Percentiles rank a stretch among this genome's conserved stretches.
Evolutionary conservation across 2,888 invertebrate species (phyloP).

Genomic region (Rutpela maculata): DNA sequence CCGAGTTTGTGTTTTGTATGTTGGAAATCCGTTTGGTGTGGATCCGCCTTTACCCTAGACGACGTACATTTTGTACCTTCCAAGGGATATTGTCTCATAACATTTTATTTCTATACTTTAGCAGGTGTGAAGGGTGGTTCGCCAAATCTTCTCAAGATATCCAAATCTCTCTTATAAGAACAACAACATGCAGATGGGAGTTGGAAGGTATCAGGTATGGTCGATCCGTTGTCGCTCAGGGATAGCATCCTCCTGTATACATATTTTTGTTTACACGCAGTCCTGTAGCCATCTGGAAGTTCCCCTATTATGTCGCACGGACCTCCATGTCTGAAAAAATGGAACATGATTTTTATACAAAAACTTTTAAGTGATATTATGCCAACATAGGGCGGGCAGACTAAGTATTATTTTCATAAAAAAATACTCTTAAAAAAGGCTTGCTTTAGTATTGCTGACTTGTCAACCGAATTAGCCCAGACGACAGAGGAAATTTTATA

Average conservation of each 20-base stretch:
- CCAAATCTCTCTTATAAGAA: slow-evolving; percentile 9
- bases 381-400: too few species aligned
- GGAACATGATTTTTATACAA: too few species aligned
- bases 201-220: not conserved
- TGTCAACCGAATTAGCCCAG: too few species aligned
- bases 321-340: slow-evolving; percentile 70
- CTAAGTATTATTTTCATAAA: too few species aligned
- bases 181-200: slow-evolving; percentile 14
- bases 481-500: too few species aligned
- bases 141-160: not conserved
- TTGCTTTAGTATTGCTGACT: too few species aligned
- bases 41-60: too few species aligned
- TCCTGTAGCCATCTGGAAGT: slow-evolving; percentile 73
- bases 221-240: not conserved
- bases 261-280: slow-evolving; percentile 75
- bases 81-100: not conserved
- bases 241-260: slow-evolving; percentile 56
- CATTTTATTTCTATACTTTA: not conserved
- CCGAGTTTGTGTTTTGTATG: too few species aligned
- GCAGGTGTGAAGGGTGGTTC: not conserved
- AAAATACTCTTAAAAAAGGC: too few species aligned
- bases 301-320: slow-evolving; percentile 75
- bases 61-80: not conserved
- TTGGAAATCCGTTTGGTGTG: too few species aligned
- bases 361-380: too few species aligned